Evolutionary conservation across 2,113 vertebrate species (phyloP).

Genomic region (Misgurnus mizolepis): DNA sequence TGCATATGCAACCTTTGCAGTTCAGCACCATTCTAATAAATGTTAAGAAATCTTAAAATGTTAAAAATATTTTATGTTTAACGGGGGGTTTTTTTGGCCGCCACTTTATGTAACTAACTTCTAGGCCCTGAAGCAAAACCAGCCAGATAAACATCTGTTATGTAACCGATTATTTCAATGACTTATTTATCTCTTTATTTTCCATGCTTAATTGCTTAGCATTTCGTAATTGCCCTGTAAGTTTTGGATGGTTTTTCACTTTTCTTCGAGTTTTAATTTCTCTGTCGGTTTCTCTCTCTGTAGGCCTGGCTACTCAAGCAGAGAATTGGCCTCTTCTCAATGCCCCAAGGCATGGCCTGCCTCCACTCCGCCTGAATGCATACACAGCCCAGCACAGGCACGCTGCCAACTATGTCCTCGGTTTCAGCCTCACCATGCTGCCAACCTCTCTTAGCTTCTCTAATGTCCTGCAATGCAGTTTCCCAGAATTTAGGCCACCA

Average conservation of each 20-base stretch:
- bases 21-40: too few relatives aligned
- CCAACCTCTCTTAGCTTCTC: slow-evolving; percentile 41
- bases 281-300: slow-evolving; percentile 33
- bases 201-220: not conserved
- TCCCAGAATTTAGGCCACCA: slow-evolving; percentile 40
- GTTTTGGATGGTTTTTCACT: not conserved
- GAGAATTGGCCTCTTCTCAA: slow-evolving; percentile 44
- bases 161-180: not conserved
- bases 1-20: too few relatives aligned
- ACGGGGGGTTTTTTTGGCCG: too few relatives aligned
- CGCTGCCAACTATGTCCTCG: slow-evolving; percentile 42
- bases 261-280: slow-evolving; percentile 8
- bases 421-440: slow-evolving; percentile 40
- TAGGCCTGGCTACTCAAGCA: slow-evolving; percentile 43
- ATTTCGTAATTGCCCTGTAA: not conserved
- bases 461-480: slow-evolving; percentile 47
- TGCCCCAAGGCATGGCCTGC: slow-evolving; percentile 40
- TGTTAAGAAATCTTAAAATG: too few relatives aligned
- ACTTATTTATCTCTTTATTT: not conserved
- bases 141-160: too few relatives aligned
- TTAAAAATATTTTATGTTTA: too few relatives aligned
- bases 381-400: slow-evolving; percentile 41
- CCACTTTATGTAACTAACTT: too few relatives aligned
- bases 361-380: slow-evolving; percentile 40
- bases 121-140: too few relatives aligned